These are phyloP conservation scores for Polymixis flavicincta DNA, from an alignment of 2,888 invertebrate species.

Conservation along the genomic window DNA sequence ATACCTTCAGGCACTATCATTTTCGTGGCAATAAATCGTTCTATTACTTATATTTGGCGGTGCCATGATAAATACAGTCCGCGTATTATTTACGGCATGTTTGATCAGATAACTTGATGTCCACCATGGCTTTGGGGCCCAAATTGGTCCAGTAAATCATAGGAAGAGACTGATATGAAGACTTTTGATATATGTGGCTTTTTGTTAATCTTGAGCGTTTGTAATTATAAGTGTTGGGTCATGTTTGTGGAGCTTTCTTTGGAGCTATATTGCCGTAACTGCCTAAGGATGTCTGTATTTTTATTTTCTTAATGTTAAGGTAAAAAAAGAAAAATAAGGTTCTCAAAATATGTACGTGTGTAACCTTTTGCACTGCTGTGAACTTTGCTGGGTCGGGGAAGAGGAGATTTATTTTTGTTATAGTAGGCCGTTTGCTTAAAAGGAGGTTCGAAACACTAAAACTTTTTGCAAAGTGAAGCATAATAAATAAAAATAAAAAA, in stretches of 20 bases:
- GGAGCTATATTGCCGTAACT: neutral
- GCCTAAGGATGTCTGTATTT: no score
- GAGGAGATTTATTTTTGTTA: no score
- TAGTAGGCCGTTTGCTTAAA: no score
- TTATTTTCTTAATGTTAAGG: no score
- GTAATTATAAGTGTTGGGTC: conserved; percentile 54
- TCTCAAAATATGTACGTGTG: no score
- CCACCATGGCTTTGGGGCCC: conserved; percentile 79
- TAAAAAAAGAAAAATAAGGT: no score
- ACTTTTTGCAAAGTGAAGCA: no score
- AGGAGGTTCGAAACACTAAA: no score
- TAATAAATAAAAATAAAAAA: no score
- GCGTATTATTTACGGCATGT: conserved; percentile 87
- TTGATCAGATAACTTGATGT: conserved; percentile 88
- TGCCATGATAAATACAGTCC: conserved; percentile 87
- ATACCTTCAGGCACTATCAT: conserved; percentile 60
- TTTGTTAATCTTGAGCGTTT: conserved; percentile 54
- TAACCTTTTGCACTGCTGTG: no score
- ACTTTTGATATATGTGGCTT: conserved; percentile 72
- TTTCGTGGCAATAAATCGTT: conserved; percentile 82
- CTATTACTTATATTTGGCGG: conserved; percentile 82
- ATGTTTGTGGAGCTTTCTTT: conserved; percentile 17
- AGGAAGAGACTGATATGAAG: conserved; percentile 72
- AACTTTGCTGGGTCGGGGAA: no score
- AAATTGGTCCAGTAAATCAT: conserved; percentile 87